Conservation (phyloP, 1,140 invertebrate genomes). For the Nephotettix cincticeps region DNA sequence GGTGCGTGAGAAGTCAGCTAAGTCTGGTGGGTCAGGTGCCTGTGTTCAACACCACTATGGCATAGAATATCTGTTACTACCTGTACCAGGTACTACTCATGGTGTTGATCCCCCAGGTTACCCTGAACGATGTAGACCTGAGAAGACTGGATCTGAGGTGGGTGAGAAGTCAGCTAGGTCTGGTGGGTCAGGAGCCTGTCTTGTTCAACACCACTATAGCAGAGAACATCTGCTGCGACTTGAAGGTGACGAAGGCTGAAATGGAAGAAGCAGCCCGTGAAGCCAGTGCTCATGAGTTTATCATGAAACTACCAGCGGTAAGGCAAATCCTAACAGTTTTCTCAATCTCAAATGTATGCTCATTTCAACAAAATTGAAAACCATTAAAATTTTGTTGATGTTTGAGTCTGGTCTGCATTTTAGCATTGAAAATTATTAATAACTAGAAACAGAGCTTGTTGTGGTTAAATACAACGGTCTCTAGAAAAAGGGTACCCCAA, state of each 20-base stretch:
- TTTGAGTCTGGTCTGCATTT: no score
- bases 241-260: slow-evolving; percentile 58
- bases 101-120: no score
- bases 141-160: slow-evolving; percentile 65
- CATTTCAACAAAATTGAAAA: no score
- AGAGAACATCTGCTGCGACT: slow-evolving; percentile 64
- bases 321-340: no score
- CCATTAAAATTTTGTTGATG: no score
- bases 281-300: slow-evolving; percentile 86
- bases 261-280: slow-evolving; percentile 77
- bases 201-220: slow-evolving; percentile 71
- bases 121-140: slow-evolving; percentile 55
- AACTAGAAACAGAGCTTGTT: no score
- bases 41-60: slow-evolving; percentile 70
- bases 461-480: no score
- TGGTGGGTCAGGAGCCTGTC: slow-evolving; percentile 80
- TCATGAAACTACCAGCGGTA: slow-evolving; percentile 73
- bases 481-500: no score
- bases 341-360: no score
- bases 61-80: slow-evolving; percentile 65
- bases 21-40: slow-evolving; percentile 82
- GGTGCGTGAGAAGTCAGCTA: slow-evolving; percentile 69
- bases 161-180: slow-evolving; percentile 69
- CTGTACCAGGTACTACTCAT: no score
- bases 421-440: no score